Conservation (phyloP, 2,113 vertebrate genomes). For the Atrichornis clamosus region DNA sequence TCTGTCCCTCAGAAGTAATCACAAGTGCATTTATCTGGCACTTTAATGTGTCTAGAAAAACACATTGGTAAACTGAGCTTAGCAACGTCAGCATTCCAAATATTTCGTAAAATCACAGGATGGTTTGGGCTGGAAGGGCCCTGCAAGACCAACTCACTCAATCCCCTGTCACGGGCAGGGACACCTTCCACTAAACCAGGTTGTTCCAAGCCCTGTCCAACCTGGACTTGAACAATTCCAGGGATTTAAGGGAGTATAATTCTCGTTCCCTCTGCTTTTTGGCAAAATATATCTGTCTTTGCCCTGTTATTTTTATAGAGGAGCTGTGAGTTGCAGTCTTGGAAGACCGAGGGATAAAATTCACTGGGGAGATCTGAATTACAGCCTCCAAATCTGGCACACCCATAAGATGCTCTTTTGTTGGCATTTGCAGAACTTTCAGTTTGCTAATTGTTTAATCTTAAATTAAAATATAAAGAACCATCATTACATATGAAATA, state of each 20-base stretch:
- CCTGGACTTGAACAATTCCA: background rate
- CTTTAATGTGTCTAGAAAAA: background rate
- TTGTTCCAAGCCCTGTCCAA: background rate
- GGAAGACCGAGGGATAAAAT: background rate
- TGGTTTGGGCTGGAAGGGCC: background rate
- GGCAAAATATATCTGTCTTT: background rate
- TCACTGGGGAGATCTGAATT: background rate
- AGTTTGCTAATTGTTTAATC: constrained; percentile 22
- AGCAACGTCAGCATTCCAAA: background rate
- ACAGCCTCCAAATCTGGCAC: background rate
- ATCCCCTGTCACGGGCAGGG: background rate
- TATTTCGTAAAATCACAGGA: background rate
- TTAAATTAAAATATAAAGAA: constrained; percentile 5
- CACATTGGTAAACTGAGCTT: background rate
- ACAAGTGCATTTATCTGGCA: background rate
- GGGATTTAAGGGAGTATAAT: background rate
- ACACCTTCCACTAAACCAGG: background rate
- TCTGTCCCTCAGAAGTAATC: constrained; percentile 31
- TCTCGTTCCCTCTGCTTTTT: background rate
- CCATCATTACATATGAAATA: background rate
- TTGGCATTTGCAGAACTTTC: constrained; percentile 21
- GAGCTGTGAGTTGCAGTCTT: background rate
- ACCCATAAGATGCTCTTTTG: background rate
- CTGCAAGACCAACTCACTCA: background rate
- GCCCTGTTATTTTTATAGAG: background rate